Percentiles rank a stretch among this genome's conserved stretches.
Conservation (phyloP, 2,113 vertebrate genomes). For the Malurus elegans region DNA sequence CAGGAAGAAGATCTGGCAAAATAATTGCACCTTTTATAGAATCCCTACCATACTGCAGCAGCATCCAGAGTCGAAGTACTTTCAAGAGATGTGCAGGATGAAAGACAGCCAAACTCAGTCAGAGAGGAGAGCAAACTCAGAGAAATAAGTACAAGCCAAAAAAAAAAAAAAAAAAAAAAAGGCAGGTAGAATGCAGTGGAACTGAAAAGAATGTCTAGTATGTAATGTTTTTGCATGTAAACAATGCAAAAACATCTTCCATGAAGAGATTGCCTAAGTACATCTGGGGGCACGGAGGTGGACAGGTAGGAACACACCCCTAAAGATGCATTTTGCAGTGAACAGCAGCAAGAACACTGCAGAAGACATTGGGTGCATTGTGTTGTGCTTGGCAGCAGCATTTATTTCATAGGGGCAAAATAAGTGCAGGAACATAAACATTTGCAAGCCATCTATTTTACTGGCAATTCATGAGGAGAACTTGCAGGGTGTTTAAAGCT, state of each 20-base stretch:
- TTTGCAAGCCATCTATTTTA: slow-evolving; percentile 13
- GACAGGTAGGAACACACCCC: neutral
- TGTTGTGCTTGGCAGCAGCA: neutral
- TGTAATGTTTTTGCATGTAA: too few species aligned
- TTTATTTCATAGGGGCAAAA: neutral
- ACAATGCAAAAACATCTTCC: neutral
- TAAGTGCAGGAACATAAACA: neutral
- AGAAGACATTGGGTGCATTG: neutral
- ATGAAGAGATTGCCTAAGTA: neutral
- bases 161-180: neutral
- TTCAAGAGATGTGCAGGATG: neutral
- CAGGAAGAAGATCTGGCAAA: neutral
- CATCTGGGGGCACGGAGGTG: neutral
- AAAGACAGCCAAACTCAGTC: neutral
- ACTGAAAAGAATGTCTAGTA: neutral
- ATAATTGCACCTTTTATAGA: neutral
- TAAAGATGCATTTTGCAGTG: neutral
- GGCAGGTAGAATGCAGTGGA: neutral
- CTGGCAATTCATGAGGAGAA: neutral
- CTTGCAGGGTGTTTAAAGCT: neutral
- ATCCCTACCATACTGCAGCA: neutral
- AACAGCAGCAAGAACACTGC: neutral
- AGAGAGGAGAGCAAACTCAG: neutral
- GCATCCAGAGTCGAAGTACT: neutral
- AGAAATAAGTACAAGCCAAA: neutral